Evolutionary conservation across 2,888 invertebrate species (phyloP).

Genomic region (Dicyrtomina minuta): DNA sequence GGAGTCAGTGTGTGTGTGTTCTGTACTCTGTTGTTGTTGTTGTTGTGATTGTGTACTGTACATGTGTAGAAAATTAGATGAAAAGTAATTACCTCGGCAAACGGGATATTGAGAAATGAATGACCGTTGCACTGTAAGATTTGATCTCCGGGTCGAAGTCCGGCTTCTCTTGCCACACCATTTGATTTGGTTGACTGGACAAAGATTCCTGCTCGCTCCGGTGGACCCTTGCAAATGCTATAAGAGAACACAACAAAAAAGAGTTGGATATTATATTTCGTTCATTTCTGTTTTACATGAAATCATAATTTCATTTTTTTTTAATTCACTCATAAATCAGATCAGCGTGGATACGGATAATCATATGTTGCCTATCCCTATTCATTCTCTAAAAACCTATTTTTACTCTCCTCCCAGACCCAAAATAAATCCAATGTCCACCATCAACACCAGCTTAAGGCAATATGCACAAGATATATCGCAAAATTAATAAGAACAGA

Average conservation of each 20-base stretch:
- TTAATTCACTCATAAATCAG: too few species aligned
- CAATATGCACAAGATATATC: too few species aligned
- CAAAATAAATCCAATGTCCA: too few species aligned
- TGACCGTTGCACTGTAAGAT: conserved; percentile 83
- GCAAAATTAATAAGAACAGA: too few species aligned
- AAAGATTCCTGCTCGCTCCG: conserved; percentile 83
- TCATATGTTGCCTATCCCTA: too few species aligned
- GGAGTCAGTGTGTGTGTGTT: not conserved
- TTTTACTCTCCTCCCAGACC: too few species aligned
- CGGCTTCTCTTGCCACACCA: conserved; percentile 83
- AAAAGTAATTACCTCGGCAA: conserved; percentile 67
- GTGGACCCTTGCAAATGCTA: conserved; percentile 81
- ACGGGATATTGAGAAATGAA: conserved; percentile 68
- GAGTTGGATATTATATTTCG: too few species aligned
- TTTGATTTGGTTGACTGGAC: conserved; percentile 86
- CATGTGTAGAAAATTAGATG: not conserved
- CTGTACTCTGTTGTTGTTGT: not conserved
- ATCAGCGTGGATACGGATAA: too few species aligned
- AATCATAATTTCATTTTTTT: not conserved
- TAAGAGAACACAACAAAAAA: conserved; percentile 47
- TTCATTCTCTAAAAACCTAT: too few species aligned
- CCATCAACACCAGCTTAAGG: too few species aligned
- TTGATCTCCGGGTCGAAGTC: conserved; percentile 86
- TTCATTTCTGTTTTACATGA: conserved; percentile 14
- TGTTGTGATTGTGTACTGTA: not conserved